Base-by-base conservation (phyloP, 1,140 invertebrate species). In the Drosophila pandora region DNA sequence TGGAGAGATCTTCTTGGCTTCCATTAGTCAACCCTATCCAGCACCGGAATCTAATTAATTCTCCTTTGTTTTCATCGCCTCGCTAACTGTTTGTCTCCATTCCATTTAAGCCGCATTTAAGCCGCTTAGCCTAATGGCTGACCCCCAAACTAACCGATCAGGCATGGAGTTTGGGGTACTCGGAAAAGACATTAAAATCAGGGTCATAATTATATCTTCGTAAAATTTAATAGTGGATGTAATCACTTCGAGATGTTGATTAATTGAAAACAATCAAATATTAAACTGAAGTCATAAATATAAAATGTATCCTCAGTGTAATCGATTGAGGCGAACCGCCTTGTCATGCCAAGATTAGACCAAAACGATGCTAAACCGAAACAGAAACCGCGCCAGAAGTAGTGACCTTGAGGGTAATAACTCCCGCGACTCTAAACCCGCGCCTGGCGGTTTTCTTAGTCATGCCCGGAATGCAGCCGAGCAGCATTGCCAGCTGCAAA, bases 371-470 rank as follows among this genome's bases (percentile, higher is more conserved):
- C 54, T 69, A 23, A 48, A 37, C 6, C 50, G 28, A 43, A 71
- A 72, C 50, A 54, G 67, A 74, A 72, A 70, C 58, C 43, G 32
- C 56, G 61, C 45, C 62, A 57, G 64, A 72, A 67, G 74, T 79
- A 79, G 74, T 83, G 83, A 87, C 82, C 82, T 87, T 87, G 82
- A 82, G 82, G 81, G 78, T 87, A 87, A 87, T 88, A 87, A 87
- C 83, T 88, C 83, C 65, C 65, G 65, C 63, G 32, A 68, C 62
- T 56, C 43, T 8, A 25, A n/a, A 8, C 5, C 12, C 48, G 8
- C 48, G 12, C 12, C 3, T 28, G 4, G 50, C 10, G 28, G 17
- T 10, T 12, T 55, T 75, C 67, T 87, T 88, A 87, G 83, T 88
- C 83, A 87, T 79, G 84, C 39, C 56, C 63, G 82, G 82, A 87